Evolutionary conservation across 2,888 invertebrate species (phyloP), one percentile per base, ranked within the genome.

Genomic region (Polydrusus tereticollis): DNA sequence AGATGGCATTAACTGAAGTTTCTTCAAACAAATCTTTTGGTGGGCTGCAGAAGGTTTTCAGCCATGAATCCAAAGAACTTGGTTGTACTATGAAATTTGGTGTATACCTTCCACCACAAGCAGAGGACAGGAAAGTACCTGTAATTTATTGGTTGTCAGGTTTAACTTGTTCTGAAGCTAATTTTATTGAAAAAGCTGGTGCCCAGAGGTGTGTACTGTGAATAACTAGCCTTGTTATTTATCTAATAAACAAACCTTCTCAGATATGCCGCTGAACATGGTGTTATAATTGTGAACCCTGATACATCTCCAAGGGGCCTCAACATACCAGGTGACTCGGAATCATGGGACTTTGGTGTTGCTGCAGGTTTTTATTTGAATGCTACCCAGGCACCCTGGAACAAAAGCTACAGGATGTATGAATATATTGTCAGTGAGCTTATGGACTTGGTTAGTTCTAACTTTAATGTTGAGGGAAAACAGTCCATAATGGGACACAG

Each of bases 311-410:
- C 99, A 0, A 89, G 98, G 79, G 95, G 94, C 5, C 89, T 94
- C 10, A 93, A 95, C 79, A 90, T 99, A 69, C 91, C 94, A 14
- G 98, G 97, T 0, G 96, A 99, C 86, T 93, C 95, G 82, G 97
- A 96, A 36, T 88, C 90, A 16, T 98, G 94, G 90, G 98, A 98
- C 86, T 97, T 99, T 86, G 99, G 99, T 26, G 92, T 93, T 8
- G 95, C 95, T 5, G 99, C 99, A 74, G 97, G 98, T 0, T 98
- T 98, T 85, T 99, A 99, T 85, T 87, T 99, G 1, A 94, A 99
- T 87, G 97, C 99, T 4, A 91, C 92, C 0, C 88, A 92, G 78
- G 92, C 93, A n/a, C 96, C 96, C 16, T 99, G 98, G 98, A 91
- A 92, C 36, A 91, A 89, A 29, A 91, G 99, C 87, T 99, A 98